phyloP scores from a whole-genome alignment of 2,888 invertebrate genomes.

The Leuctra nigra region DNA sequence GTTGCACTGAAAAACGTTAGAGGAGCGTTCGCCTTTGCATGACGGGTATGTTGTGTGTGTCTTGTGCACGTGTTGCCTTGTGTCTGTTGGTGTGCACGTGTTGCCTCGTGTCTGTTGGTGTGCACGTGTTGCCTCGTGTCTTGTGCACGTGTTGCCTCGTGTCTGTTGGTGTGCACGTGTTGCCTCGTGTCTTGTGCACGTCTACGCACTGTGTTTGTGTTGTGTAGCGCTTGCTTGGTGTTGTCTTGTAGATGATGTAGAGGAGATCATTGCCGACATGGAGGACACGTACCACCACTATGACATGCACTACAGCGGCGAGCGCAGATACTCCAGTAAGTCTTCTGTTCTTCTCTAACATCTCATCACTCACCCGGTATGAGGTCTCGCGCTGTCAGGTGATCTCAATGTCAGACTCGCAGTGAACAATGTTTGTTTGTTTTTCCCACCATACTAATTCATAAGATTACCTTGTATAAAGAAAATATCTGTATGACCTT shows the following conservation, averaged over 20 bases:
- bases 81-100: slow-evolving; percentile 1
- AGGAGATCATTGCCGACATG: slow-evolving; percentile 1
- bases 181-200: neutral
- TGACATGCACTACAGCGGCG: slow-evolving; percentile 3
- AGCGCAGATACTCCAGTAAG: slow-evolving; percentile 26
- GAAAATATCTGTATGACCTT: no score
- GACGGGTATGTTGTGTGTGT: no score
- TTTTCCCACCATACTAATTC: no score
- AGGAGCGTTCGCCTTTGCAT: no score
- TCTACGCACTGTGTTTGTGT: neutral
- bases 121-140: neutral
- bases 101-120: neutral
- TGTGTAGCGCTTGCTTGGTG: neutral
- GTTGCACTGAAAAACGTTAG: no score
- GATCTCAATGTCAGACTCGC: no score
- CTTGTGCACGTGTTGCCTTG: neutral
- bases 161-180: neutral
- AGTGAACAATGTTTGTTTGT: no score
- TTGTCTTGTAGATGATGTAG: slow-evolving; percentile 17
- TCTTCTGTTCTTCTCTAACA: neutral
- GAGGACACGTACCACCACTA: slow-evolving; percentile 13
- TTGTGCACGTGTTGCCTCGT: neutral
- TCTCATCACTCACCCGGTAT: no score
- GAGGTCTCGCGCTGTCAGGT: no score
- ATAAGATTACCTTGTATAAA: no score